Conservation (phyloP, 2,888 invertebrate species). For the Polymixis lichenea region DNA sequence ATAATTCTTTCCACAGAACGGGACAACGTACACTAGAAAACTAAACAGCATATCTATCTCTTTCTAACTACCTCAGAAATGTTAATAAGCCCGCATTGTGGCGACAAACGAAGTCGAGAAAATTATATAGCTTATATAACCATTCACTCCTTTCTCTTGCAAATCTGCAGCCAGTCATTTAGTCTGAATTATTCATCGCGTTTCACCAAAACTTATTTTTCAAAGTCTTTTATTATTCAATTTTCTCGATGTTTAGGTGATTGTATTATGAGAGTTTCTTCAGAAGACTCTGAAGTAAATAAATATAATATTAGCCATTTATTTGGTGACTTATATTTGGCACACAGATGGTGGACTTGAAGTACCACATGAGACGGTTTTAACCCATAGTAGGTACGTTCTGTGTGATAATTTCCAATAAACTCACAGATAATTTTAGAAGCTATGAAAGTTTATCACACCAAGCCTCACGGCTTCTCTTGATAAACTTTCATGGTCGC, state of each 20-base stretch:
- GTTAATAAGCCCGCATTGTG: slow-evolving; percentile 58
- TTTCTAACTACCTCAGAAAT: slow-evolving; percentile 35
- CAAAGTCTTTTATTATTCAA: slow-evolving; percentile 70
- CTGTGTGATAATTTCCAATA: too few relatives aligned
- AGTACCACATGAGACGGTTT: too few relatives aligned
- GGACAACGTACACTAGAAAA: slow-evolving; percentile 2
- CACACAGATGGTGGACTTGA: too few relatives aligned
- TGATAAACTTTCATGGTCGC: too few relatives aligned
- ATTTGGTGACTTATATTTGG: too few relatives aligned
- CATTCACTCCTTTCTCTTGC: slow-evolving; percentile 66
- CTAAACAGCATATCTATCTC: slow-evolving; percentile 1
- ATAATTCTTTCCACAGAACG: not conserved
- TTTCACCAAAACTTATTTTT: slow-evolving; percentile 69
- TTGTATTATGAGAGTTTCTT: slow-evolving; percentile 6
- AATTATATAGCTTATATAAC: slow-evolving; percentile 47
- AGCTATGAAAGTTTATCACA: not conserved
- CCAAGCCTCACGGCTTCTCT: too few relatives aligned
- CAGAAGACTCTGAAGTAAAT: not conserved
- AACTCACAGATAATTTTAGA: not conserved
- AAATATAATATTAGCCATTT: too few relatives aligned
- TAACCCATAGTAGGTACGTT: too few relatives aligned
- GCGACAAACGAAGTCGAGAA: slow-evolving; percentile 52
- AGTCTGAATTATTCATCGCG: slow-evolving; percentile 73
- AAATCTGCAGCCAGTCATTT: slow-evolving; percentile 71
- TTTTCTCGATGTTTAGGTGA: slow-evolving; percentile 66